A percentile compares a stretch with the other conserved stretches of the same genome.
These are phyloP conservation scores for Shargacucullia verbasci DNA, from an alignment of 2,888 invertebrate species.

Conservation along the genomic window DNA sequence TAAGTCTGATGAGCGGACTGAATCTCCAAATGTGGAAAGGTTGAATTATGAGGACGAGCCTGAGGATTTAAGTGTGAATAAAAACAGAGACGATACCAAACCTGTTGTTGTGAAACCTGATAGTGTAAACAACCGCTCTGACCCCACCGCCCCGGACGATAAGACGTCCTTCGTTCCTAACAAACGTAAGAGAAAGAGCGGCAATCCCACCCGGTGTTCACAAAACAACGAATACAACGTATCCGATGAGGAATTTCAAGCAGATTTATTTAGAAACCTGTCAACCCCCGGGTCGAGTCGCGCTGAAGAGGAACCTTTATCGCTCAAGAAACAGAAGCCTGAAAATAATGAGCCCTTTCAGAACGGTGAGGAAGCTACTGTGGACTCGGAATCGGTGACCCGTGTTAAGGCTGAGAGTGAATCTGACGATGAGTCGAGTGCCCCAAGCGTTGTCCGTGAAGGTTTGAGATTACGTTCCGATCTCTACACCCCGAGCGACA, in stretches of 20 bases:
- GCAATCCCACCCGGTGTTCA: constrained; percentile 94
- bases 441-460: constrained; percentile 84
- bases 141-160: constrained; percentile 81
- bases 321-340: constrained; percentile 84
- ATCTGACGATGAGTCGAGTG: constrained; percentile 85
- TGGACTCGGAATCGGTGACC: constrained; percentile 79
- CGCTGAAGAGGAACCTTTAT: constrained; percentile 81
- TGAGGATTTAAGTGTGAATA: constrained; percentile 91
- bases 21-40: constrained; percentile 72
- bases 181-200: constrained; percentile 94
- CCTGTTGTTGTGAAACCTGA: constrained; percentile 77
- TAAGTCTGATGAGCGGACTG: constrained; percentile 64
- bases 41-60: constrained; percentile 89
- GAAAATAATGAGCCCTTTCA: constrained; percentile 84
- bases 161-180: constrained; percentile 88
- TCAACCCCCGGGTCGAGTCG: constrained; percentile 80
- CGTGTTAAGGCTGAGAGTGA: constrained; percentile 87
- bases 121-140: constrained; percentile 66
- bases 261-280: constrained; percentile 82
- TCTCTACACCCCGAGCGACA: constrained; percentile 86
- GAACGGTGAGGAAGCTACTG: constrained; percentile 80
- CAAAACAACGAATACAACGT: constrained; percentile 85
- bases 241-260: constrained; percentile 84
- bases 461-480: constrained; percentile 83
- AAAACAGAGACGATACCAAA: constrained; percentile 90